phyloP scores from a whole-genome alignment of 2,113 vertebrate species.

The Oncorhynchus clarkii region DNA sequence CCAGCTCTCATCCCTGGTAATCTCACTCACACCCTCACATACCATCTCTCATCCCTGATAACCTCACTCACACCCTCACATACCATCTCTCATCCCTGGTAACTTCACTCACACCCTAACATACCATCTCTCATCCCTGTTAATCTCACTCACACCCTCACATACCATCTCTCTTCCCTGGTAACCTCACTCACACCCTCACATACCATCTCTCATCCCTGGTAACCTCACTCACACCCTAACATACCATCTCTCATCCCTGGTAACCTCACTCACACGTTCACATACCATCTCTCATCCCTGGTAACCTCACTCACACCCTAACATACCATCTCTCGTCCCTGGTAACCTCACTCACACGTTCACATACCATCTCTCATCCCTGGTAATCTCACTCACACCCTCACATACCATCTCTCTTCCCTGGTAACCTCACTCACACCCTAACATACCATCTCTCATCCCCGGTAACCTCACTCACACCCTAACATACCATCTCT shows the following conservation, averaged over 20 bases:
- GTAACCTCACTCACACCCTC: too few relatives aligned
- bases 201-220: background rate
- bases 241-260: background rate
- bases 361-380: slow-evolving; percentile 80
- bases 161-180: background rate
- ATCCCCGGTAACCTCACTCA: background rate
- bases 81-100: background rate
- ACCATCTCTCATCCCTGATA: background rate
- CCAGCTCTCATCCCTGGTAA: slow-evolving; percentile 64
- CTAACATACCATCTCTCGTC: background rate
- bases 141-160: background rate
- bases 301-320: too few relatives aligned
- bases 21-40: background rate
- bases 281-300: background rate
- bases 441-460: background rate
- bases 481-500: too few relatives aligned
- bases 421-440: slow-evolving; percentile 67
- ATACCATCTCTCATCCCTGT: background rate
- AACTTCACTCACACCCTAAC: slow-evolving; percentile 52
- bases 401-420: background rate
- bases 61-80: slow-evolving; percentile 11
- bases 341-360: background rate
- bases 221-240: too few relatives aligned
- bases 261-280: too few relatives aligned
- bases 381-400: slow-evolving; percentile 74